phyloP scores from a whole-genome alignment of 2,113 vertebrate genomes.

The Cyanoramphus novaezelandiae region DNA sequence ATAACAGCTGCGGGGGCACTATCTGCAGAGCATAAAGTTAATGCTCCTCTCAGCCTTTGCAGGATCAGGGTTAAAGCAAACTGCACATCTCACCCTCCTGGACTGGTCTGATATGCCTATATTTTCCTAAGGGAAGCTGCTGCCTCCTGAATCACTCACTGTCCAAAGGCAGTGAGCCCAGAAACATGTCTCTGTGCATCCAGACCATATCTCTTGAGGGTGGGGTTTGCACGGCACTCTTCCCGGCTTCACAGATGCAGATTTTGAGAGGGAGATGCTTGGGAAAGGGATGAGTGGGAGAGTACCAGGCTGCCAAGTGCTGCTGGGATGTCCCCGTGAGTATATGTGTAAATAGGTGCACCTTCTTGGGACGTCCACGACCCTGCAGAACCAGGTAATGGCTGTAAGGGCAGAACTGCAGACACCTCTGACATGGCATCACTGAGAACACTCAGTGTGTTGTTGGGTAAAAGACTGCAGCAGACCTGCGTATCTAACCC shows the following conservation, averaged over 20 bases:
- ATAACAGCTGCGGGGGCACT: not conserved
- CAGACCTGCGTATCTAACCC: not conserved
- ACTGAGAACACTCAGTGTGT: not conserved
- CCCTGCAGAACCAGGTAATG: fast-evolving
- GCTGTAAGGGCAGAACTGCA: not conserved
- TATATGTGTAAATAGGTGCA: not conserved
- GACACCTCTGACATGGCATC: not conserved
- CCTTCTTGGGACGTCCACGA: not conserved
- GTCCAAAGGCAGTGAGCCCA: not conserved
- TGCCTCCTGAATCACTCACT: not conserved
- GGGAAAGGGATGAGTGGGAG: not conserved
- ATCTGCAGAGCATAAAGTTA: not conserved
- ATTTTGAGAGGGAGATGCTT: not conserved
- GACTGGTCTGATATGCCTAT: not conserved
- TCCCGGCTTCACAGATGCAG: fast-evolving
- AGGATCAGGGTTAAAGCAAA: not conserved
- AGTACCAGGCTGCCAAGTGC: not conserved
- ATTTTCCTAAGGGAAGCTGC: not conserved
- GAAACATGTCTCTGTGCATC: not conserved
- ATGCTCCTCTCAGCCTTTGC: not conserved
- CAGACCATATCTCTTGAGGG: fast-evolving
- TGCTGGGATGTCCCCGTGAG: not conserved
- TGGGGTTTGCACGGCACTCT: not conserved
- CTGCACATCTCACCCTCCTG: not conserved
- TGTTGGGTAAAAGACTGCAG: not conserved